These are phyloP conservation scores for Phyllopteryx taeniolatus DNA, from an alignment of 2,113 vertebrate genomes.

Conservation along the genomic window DNA sequence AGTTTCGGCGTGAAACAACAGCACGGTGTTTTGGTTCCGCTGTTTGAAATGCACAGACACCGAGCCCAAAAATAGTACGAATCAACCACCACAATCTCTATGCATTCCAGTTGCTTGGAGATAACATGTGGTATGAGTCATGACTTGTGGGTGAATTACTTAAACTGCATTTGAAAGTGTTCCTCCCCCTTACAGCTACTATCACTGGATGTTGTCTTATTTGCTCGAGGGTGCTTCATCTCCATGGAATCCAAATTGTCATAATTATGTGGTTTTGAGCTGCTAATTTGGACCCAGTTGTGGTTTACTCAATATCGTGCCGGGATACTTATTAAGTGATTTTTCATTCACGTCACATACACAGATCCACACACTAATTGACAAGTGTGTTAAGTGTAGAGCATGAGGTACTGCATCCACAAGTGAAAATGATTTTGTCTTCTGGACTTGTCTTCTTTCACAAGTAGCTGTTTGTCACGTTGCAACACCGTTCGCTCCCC, in stretches of 20 bases:
- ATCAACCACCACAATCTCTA: not conserved
- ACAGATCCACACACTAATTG: too few relatives aligned
- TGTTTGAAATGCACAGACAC: too few relatives aligned
- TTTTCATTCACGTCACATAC: too few relatives aligned
- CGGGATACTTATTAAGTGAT: not conserved
- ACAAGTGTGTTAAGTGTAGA: too few relatives aligned
- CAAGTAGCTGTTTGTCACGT: too few relatives aligned
- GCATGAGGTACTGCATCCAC: too few relatives aligned
- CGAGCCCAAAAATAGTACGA: not conserved
- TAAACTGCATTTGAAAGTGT: not conserved
- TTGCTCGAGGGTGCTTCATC: not conserved
- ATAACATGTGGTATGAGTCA: not conserved
- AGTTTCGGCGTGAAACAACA: conserved; percentile 37
- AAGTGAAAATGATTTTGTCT: too few relatives aligned
- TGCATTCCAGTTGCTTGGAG: not conserved
- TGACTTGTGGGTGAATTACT: not conserved
- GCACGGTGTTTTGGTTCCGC: not conserved
- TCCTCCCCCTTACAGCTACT: not conserved
- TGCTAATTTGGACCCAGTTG: not conserved
- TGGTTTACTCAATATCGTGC: not conserved
- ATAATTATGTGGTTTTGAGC: not conserved
- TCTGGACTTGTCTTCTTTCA: too few relatives aligned
- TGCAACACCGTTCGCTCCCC: too few relatives aligned
- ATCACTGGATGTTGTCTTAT: not conserved
- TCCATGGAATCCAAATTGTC: not conserved